These are phyloP conservation scores for Drosophila truncata DNA, from an alignment of 1,140 invertebrate genomes.

Conservation along the genomic window DNA sequence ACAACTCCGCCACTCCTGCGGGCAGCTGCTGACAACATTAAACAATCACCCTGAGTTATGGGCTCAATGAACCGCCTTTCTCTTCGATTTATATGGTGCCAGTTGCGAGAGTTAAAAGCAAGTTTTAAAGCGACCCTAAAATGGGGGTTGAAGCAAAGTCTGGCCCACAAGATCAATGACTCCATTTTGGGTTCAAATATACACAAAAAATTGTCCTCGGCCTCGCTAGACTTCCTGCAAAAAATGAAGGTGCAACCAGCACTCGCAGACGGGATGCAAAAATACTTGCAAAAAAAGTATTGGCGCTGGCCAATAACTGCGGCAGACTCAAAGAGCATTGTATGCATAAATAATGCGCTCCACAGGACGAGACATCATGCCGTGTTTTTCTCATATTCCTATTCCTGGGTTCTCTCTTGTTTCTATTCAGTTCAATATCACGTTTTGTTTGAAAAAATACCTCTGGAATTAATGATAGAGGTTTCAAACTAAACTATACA, in stretches of 20 bases:
- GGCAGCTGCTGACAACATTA: slow-evolving; percentile 78
- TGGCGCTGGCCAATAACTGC: slow-evolving; percentile 69
- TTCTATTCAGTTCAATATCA: not conserved
- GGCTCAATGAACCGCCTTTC: slow-evolving; percentile 48
- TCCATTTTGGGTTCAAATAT: slow-evolving; percentile 69
- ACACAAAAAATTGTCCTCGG: slow-evolving; percentile 53
- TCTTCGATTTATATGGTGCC: slow-evolving; percentile 47
- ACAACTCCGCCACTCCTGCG: slow-evolving; percentile 21
- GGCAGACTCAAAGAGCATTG: slow-evolving; percentile 81
- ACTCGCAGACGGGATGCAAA: slow-evolving; percentile 29
- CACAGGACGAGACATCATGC: slow-evolving; percentile 12
- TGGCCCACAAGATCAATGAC: slow-evolving; percentile 76
- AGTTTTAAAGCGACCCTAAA: slow-evolving; percentile 40
- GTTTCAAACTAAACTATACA: not conserved
- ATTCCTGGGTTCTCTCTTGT: not conserved
- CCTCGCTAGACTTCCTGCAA: slow-evolving; percentile 38
- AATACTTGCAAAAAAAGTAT: slow-evolving; percentile 34
- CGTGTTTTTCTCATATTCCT: slow-evolving; percentile 7
- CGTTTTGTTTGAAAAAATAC: slow-evolving; percentile 1
- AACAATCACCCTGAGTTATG: slow-evolving; percentile 76
- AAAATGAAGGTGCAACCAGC: slow-evolving; percentile 55
- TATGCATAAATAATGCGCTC: slow-evolving; percentile 80
- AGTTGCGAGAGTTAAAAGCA: slow-evolving; percentile 59
- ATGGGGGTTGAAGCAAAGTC: slow-evolving; percentile 62
- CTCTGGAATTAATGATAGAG: too few species aligned